A percentile compares a stretch with the other conserved stretches of the same genome.
Evolutionary conservation across 2,113 vertebrate species (phyloP).

Genomic region (Trichomycterus rosablanca): DNA sequence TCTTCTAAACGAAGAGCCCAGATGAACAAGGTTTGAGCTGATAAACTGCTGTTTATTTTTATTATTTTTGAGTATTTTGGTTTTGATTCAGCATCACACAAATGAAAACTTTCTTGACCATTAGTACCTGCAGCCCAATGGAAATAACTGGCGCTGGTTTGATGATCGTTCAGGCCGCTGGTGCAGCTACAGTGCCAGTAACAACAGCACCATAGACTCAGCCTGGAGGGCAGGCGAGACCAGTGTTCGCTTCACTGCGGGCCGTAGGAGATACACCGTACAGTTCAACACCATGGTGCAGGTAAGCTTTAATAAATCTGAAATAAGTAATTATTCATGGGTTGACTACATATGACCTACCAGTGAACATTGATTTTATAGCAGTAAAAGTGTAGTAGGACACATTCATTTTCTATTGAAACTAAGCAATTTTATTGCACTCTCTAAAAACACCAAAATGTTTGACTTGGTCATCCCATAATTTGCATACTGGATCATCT

Average conservation of each 20-base stretch:
- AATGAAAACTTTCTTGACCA: not conserved
- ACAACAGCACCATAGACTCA: conserved; percentile 90
- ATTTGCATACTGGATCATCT: too few species aligned
- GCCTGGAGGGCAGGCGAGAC: conserved; percentile 89
- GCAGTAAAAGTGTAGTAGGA: too few species aligned
- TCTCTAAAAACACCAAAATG: too few species aligned
- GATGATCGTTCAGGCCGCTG: conserved; percentile 91
- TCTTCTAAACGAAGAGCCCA: conserved; percentile 87
- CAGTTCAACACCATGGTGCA: conserved; percentile 96
- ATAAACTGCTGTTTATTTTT: too few species aligned
- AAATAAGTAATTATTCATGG: too few species aligned
- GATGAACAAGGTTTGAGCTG: conserved; percentile 81
- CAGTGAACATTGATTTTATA: too few species aligned
- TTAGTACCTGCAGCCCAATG: conserved; percentile 87
- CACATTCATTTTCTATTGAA: too few species aligned
- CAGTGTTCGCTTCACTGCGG: conserved; percentile 90
- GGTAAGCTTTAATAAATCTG: too few species aligned
- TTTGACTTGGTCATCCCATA: too few species aligned
- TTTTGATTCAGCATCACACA: not conserved
- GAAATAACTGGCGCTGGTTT: conserved; percentile 94
- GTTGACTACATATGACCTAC: too few species aligned
- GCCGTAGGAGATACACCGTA: conserved; percentile 86
- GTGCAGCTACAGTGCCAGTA: conserved; percentile 93
- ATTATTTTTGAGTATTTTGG: not conserved
- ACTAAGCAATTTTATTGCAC: too few species aligned